Evolutionary conservation across 2,797 vertebrate species (phyloP).

Genomic region (Eulemur albifrons): DNA sequence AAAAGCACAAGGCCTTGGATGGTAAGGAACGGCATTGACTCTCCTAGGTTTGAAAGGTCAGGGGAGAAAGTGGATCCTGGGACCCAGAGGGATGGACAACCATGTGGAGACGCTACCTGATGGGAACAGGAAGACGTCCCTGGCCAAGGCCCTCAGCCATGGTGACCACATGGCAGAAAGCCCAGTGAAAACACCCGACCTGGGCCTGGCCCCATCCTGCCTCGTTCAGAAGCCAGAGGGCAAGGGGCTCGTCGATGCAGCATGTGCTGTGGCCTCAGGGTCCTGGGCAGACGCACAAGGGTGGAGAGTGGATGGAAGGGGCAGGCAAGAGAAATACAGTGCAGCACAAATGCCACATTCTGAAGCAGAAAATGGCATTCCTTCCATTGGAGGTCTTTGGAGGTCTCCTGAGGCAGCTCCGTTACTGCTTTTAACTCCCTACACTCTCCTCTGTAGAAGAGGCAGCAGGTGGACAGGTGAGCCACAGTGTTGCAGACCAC

Average conservation of each 20-base stretch:
- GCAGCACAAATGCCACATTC: accelerated
- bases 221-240: accelerated
- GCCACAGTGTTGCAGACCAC: accelerated
- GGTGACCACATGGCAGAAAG: background rate
- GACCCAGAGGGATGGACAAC: background rate
- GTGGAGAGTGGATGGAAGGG: background rate
- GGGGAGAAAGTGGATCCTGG: background rate
- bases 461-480: too few relatives aligned
- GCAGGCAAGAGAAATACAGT: background rate
- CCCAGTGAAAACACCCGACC: accelerated
- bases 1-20: background rate
- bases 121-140: background rate
- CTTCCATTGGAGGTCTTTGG: too few relatives aligned
- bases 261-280: accelerated
- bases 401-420: background rate
- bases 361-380: background rate
- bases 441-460: background rate
- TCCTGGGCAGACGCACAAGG: background rate
- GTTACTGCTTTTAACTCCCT: background rate
- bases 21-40: too few relatives aligned
- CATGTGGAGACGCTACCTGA: accelerated
- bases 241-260: background rate
- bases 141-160: background rate
- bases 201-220: accelerated
- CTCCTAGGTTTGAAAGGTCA: background rate